Conservation (phyloP, 2,888 invertebrate genomes). For the Scaptomyza tumidula region DNA sequence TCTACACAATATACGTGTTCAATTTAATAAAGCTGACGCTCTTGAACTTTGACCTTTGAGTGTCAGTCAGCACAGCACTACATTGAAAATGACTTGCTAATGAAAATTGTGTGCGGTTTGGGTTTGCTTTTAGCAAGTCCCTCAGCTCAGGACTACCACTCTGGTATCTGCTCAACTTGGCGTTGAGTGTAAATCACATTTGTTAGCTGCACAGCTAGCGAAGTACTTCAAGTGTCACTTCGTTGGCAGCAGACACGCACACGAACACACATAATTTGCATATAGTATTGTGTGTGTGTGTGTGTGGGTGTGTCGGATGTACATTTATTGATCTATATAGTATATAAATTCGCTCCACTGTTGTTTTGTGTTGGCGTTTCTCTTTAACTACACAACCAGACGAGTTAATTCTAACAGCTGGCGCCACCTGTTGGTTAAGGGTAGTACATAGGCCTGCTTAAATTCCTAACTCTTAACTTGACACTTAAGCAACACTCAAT, state of each 20-base stretch:
- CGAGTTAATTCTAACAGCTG: not conserved
- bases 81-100: constrained; percentile 24
- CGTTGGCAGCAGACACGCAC: constrained; percentile 11
- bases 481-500: constrained; percentile 18
- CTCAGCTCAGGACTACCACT: not conserved
- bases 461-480: constrained; percentile 31
- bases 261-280: constrained; percentile 28
- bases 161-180: not conserved
- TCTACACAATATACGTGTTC: constrained; percentile 64
- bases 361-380: not conserved
- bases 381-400: not conserved
- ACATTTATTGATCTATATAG: constrained; percentile 42
- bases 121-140: not conserved
- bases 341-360: constrained; percentile 2
- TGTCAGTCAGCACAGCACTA: constrained; percentile 11
- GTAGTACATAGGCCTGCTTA: not conserved
- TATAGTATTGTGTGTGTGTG: constrained; percentile 3
- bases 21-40: constrained; percentile 48
- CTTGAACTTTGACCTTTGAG: constrained; percentile 42
- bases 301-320: constrained; percentile 2
- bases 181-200: constrained; percentile 33
- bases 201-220: constrained; percentile 28
- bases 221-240: constrained; percentile 30
- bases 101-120: constrained; percentile 3
- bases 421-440: constrained; percentile 38